Conservation (phyloP, 2,888 invertebrate genomes). For the Idaea aversata region DNA sequence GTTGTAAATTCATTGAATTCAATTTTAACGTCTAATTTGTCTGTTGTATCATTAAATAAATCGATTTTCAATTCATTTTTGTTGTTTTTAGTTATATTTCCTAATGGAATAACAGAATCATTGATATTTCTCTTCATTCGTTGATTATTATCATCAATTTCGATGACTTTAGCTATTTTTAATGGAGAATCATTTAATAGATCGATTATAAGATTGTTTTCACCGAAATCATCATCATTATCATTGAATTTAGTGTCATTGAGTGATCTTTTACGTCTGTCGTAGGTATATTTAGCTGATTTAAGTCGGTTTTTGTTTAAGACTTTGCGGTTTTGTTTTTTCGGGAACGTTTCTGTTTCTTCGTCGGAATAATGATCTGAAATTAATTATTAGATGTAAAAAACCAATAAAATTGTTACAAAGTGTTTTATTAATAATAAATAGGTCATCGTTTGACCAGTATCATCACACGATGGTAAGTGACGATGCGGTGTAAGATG, state of each 20-base stretch:
- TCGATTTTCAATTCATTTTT: conserved; percentile 19
- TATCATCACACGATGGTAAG: too few species aligned
- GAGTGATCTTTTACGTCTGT: conserved; percentile 44
- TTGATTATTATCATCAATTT: background rate
- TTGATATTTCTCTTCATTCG: background rate
- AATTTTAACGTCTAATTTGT: conserved; percentile 9
- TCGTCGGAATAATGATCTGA: conserved; percentile 40
- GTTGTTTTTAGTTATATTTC: conserved; percentile 42
- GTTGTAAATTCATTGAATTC: conserved; percentile 6
- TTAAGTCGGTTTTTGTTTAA: conserved; percentile 21
- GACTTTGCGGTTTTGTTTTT: conserved; percentile 20
- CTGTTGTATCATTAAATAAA: conserved; percentile 13
- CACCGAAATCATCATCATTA: background rate
- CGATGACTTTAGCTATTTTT: conserved; percentile 1
- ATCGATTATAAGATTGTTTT: background rate
- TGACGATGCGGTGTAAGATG: too few species aligned
- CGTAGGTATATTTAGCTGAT: conserved; percentile 28
- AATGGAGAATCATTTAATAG: background rate
- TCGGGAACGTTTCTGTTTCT: conserved; percentile 30
- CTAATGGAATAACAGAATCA: conserved; percentile 36
- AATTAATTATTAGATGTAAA: background rate
- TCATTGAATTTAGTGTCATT: conserved; percentile 28
- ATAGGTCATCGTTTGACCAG: too few species aligned
- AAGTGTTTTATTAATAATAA: too few species aligned
- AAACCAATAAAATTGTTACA: too few species aligned